Evolutionary conservation across 2,888 invertebrate species (phyloP).

Genomic region (Tiphia femorata): DNA sequence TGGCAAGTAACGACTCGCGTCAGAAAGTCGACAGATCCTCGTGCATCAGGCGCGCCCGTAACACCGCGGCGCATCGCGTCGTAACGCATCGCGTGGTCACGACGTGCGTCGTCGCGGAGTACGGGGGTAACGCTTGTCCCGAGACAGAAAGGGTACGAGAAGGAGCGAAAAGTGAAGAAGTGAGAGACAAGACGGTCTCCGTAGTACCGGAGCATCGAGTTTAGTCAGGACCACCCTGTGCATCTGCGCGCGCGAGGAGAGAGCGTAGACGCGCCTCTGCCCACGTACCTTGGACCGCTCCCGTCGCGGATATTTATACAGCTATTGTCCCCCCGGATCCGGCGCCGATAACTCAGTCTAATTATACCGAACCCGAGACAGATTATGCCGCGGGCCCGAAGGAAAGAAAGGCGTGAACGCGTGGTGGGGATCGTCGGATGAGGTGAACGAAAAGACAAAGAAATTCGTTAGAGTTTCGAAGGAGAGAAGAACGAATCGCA

Average conservation of each 20-base stretch:
- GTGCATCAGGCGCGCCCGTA: constrained; percentile 51
- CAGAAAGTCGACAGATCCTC: constrained; percentile 49
- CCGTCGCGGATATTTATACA: constrained; percentile 58
- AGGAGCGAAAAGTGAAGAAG: no score
- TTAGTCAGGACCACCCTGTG: constrained; percentile 51
- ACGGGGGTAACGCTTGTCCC: constrained; percentile 53
- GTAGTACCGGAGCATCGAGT: no score
- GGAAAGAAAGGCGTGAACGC: constrained; percentile 10
- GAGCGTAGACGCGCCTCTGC: constrained; percentile 1
- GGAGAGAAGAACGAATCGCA: no score
- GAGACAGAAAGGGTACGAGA: constrained; percentile 8
- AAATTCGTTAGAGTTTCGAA: no score
- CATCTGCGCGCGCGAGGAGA: constrained; percentile 11
- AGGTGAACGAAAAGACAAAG: no score
- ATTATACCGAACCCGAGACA: constrained; percentile 46
- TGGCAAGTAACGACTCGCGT: constrained; percentile 56
- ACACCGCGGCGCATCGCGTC: constrained; percentile 55
- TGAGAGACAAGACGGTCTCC: no score
- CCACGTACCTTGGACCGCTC: constrained; percentile 34
- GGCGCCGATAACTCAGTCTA: constrained; percentile 60
- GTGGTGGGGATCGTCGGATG: no score
- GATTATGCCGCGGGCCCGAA: constrained; percentile 13
- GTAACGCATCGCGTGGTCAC: no score
- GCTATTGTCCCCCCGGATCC: constrained; percentile 61
- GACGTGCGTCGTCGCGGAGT: constrained; percentile 55